Evolutionary conservation across 1,140 invertebrate genomes (phyloP), one percentile per base, ranked within the genome.

Genomic region (Neuroterus valhalla): DNA sequence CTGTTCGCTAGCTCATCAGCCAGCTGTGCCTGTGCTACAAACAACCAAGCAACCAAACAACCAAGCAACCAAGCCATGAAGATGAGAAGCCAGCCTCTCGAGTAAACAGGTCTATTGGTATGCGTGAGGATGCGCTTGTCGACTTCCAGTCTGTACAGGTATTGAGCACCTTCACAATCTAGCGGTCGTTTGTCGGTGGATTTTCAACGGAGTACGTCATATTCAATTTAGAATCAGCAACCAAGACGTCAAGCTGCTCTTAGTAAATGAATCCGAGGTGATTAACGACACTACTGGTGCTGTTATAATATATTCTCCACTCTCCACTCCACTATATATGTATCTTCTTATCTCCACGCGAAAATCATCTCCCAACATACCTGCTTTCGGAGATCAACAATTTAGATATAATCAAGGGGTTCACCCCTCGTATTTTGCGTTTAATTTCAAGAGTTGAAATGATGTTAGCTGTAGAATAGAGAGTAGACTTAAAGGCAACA

Each of bases 91-190:
- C 78, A 75, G 21, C 62, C 62, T 78, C 71, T 71, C 66, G 68
- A 78, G 76, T 80, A 78, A 80, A 80, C 76, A 80, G 78, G 74
- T 77, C 77, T 75, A 70, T 72, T 76, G 78, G 66, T 77, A 78
- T 72, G 72, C 71, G 45, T 72, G 78, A 76, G 19, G 75, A 80
- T 78, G 74, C 74, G 74, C 71, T 74, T 74, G 72, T 62, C 62
- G 68, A 78, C 71, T 76, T 72, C 62, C 71, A 71, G 74, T 72
- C 66, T 76, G 72, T 72, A 42, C 31, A n/a, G 15, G 55, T 62
- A 62, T 62, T 62, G 55, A 62, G 55, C 26, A 62, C 55, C 55
- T 62, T 62, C 21, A 62, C 55, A 62, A 62, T 62, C 55, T 62
- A 31, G 55, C 55, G 4, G 31, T 62, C 55, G 55, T 62, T 62